Base-by-base conservation (phyloP, 2,888 invertebrate genomes). In the Synergus umbraculus region DNA sequence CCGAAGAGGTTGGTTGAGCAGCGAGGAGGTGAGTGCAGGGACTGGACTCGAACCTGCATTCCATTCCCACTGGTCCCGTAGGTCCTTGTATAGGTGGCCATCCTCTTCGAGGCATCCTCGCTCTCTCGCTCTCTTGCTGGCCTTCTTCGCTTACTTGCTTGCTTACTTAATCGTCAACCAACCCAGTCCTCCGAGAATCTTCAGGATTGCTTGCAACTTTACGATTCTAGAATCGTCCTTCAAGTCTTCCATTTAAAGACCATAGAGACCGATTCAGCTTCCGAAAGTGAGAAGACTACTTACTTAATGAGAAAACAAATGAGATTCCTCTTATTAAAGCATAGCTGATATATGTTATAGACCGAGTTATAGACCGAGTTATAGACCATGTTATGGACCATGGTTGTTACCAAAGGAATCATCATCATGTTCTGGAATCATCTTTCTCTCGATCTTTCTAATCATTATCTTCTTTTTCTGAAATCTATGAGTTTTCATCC, bases 51-150 rank as follows among this genome's bases (percentile, higher is more conserved):
- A 91, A 91, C 90, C 91, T 90, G 91, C 92, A 92, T 92, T 92
- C 91, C 92, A 91, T 92, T 91, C 91, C 92, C 92, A 91, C 91
- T 92, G 91, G 89, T 88, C 89, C 88, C 89, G 88, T 88, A 91
- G 91, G 89, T 90, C 90, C 91, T 90, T 90, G 89, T 91, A 91
- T 91, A 91, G 91, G 87, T 88, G 87, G 86, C 86, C 86, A 86
- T 88, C 87, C 86, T 87, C 85, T 84, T 77, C 77, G 77, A 83
- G 73, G 80, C 79, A 82, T 85, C 84, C 83, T 85, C 84, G 81
- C 83, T 82, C 82, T 81, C 81, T 83, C 76, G 67, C 78, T 82
- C 76, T 29, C 29, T 54, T 65, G 60, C 63, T 69, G 81, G 65
- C 58, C 79, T 78, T 64, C 81, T 82, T 77, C 18, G 69, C 65